Base-by-base conservation (phyloP, 2,888 invertebrate species). In the Andricus curvator region DNA sequence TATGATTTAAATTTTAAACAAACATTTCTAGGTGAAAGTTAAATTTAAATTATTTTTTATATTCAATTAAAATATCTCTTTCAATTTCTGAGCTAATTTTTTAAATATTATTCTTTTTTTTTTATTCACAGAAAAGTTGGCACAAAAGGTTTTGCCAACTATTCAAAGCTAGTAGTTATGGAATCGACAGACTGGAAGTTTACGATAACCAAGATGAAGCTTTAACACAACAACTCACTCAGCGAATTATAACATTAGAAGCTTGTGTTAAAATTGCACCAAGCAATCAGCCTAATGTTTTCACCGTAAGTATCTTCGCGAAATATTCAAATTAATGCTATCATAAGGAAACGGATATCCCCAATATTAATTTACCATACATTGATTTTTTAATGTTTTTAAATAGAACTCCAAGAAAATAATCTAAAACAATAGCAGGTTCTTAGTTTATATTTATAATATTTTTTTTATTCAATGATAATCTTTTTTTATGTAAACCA, bases 131-230 rank as follows among this genome's bases (percentile, higher is more conserved):
- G 97, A 97, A 97, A 96, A 95, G 96, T 77, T 97, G 97, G 96
- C 96, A 96, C 90, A 96, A 96, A 87, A 96, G 96, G 89, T 95
- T 95, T 89, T 96, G 96, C 90, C 94, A 96, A 87, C 93, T 98
- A 41, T 97, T 96, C 90, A 96, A 95, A 93, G 95, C 96, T 60
- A 97, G 97, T 91, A 97, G 97, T 90, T 96, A 96, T 93, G 98
- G 98, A 41, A 96, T 97, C 85, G 96, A 97, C 90, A 94, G 98
- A 67, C 94, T 98, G 80, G 98, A 98, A 94, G 95, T 98, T 85
- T 97, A 96, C 92, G 98, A 98, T 87, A 95, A 94, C 88, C 96
- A 96, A 92, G 97, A 96, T 85, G 97, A 97, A 89, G 94, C 94
- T 29, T 93, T 94, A 82, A 90, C 94, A 83, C 94, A 94, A 85